A percentile compares a stretch with the other conserved stretches of the same genome.
Evolutionary conservation across 2,113 vertebrate genomes (phyloP).

Genomic region (Sphaerodactylus townsendi): DNA sequence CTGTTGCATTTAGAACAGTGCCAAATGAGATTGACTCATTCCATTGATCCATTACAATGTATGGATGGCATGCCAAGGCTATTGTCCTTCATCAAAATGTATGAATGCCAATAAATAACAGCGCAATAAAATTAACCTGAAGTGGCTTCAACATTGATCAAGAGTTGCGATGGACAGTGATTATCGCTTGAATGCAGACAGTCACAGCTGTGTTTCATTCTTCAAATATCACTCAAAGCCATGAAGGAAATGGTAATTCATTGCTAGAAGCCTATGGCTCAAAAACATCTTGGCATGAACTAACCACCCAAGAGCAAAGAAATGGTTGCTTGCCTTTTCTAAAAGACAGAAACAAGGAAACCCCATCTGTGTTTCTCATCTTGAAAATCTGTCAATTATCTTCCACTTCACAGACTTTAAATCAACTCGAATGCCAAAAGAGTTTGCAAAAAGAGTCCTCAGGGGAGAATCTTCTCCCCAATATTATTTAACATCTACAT

Average conservation of each 20-base stretch:
- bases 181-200: conserved; percentile 33
- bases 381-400: conserved; percentile 27
- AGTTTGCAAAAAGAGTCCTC: too few relatives aligned
- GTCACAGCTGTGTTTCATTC: conserved; percentile 24
- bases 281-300: conserved; percentile 19
- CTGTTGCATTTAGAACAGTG: conserved; percentile 19
- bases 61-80: conserved; percentile 14
- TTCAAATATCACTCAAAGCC: conserved; percentile 16
- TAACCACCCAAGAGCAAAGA: conserved; percentile 27
- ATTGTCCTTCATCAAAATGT: conserved; percentile 35
- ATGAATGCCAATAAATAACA: conserved; percentile 41
- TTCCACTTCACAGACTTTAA: conserved; percentile 14
- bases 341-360: conserved; percentile 10
- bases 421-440: neutral
- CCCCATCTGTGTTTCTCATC: conserved; percentile 15
- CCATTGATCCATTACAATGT: conserved; percentile 49
- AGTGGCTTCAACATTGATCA: conserved; percentile 32
- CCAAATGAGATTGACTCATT: conserved; percentile 39
- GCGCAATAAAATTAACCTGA: conserved; percentile 29
- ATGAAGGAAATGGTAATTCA: conserved; percentile 29
- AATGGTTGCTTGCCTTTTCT: conserved; percentile 1
- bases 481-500: too few relatives aligned
- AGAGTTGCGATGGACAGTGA: conserved; percentile 29
- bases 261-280: conserved; percentile 33
- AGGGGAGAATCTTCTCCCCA: too few relatives aligned